Conservation (phyloP, 2,113 vertebrate genomes). For the Solea solea region DNA sequence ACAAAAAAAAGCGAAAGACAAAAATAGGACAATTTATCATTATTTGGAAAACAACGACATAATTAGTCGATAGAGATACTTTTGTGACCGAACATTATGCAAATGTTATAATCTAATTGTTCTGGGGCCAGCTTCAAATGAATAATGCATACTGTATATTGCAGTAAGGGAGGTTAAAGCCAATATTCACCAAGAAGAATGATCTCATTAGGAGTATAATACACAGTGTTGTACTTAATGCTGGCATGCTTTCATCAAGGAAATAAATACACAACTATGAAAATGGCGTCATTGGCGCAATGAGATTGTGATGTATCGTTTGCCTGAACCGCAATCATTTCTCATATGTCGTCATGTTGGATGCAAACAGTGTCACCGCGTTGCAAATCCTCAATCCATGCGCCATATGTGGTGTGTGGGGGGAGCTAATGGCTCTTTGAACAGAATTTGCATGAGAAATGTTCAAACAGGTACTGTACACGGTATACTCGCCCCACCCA, state of each 20-base stretch:
- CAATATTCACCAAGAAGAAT: constrained; percentile 59
- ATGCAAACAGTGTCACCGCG: neutral
- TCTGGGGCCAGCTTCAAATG: constrained; percentile 60
- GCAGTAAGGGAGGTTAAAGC: constrained; percentile 49
- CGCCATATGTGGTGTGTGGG: neutral
- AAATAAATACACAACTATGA: constrained; percentile 13
- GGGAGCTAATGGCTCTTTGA: neutral
- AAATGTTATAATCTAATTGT: constrained; percentile 67
- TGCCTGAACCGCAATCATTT: neutral
- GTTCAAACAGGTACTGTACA: constrained; percentile 3
- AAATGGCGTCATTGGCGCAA: constrained; percentile 14
- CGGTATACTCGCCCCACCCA: neutral
- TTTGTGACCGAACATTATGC: constrained; percentile 68
- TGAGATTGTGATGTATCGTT: constrained; percentile 2
- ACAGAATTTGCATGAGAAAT: constrained; percentile 6
- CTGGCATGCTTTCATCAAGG: constrained; percentile 33
- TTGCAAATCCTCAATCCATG: neutral
- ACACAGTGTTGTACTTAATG: constrained; percentile 51
- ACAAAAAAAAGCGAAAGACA: constrained; percentile 9
- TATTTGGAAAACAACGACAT: constrained; percentile 61
- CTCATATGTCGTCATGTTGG: constrained; percentile 2
- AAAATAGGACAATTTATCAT: constrained; percentile 31
- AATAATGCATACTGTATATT: constrained; percentile 73
- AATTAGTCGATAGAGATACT: constrained; percentile 67
- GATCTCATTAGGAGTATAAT: constrained; percentile 60